Conservation (phyloP, 2,888 invertebrate species). For the Athalia rosae region DNA sequence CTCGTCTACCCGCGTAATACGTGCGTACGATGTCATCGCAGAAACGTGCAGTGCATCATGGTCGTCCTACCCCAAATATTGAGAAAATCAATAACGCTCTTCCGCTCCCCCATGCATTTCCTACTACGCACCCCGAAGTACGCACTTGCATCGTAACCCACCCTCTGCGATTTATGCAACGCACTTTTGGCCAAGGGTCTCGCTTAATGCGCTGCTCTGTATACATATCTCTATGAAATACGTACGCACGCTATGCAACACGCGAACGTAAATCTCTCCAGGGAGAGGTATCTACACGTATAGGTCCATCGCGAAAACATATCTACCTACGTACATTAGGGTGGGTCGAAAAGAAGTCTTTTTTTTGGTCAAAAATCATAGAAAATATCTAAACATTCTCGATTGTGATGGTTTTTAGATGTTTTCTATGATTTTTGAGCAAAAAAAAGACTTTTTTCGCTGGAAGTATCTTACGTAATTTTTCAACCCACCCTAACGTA, state of each 20-base stretch:
- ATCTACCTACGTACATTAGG: not conserved
- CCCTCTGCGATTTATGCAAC: constrained; percentile 29
- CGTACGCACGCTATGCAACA: not conserved
- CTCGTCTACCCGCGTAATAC: not conserved
- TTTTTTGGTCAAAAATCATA: too few relatives aligned
- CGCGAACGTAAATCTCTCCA: not conserved
- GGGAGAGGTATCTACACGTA: too few relatives aligned
- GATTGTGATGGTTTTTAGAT: too few relatives aligned
- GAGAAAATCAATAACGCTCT: constrained; percentile 60
- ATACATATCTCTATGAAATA: too few relatives aligned
- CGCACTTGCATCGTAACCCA: constrained; percentile 41
- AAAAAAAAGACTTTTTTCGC: too few relatives aligned
- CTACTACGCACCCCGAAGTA: constrained; percentile 16
- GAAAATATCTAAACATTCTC: too few relatives aligned
- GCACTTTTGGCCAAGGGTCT: constrained; percentile 18
- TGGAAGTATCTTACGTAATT: too few relatives aligned
- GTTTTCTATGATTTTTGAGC: too few relatives aligned
- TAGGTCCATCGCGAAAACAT: not conserved
- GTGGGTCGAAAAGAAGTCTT: too few relatives aligned
- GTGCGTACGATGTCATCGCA: not conserved
- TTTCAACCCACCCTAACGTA: too few relatives aligned
- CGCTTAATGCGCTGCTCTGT: not conserved
- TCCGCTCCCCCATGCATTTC: constrained; percentile 31
- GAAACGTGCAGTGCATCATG: constrained; percentile 54
- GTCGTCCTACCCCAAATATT: constrained; percentile 65